A percentile compares a stretch with the other conserved stretches of the same genome.
Conservation (phyloP, 1,140 invertebrate genomes). For the Plutomurus gul region DNA sequence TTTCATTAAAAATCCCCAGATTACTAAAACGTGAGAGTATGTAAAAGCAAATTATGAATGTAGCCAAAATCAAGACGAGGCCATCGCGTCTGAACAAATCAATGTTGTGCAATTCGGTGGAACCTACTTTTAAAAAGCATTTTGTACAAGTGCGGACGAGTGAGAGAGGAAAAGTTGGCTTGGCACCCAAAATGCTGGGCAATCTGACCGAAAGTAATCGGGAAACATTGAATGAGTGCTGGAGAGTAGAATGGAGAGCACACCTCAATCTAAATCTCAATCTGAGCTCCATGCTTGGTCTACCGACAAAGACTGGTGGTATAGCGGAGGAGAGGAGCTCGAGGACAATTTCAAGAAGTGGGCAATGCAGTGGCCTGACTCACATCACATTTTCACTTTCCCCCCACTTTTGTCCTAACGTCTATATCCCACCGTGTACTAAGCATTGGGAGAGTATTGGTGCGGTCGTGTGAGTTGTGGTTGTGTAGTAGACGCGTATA, state of each 20-base stretch:
- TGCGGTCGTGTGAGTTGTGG: background rate
- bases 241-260: conserved; percentile 1
- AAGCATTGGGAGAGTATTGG: background rate
- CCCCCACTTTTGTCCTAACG: conserved; percentile 10
- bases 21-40: background rate
- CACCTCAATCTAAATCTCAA: conserved; percentile 21
- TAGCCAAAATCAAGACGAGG: too few relatives aligned
- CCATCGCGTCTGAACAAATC: too few relatives aligned
- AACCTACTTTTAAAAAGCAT: too few relatives aligned
- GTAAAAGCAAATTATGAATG: background rate
- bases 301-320: background rate
- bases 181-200: background rate
- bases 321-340: background rate
- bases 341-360: background rate
- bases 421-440: background rate
- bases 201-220: conserved; percentile 3
- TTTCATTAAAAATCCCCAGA: too few relatives aligned
- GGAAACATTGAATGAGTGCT: conserved; percentile 10
- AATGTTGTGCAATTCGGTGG: too few relatives aligned
- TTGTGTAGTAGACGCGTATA: background rate
- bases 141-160: too few relatives aligned
- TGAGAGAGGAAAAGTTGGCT: background rate
- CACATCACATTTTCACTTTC: conserved; percentile 4
- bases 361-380: background rate
- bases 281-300: background rate